phyloP scores from a whole-genome alignment of 2,888 invertebrate species.

The Vanessa cardui region DNA sequence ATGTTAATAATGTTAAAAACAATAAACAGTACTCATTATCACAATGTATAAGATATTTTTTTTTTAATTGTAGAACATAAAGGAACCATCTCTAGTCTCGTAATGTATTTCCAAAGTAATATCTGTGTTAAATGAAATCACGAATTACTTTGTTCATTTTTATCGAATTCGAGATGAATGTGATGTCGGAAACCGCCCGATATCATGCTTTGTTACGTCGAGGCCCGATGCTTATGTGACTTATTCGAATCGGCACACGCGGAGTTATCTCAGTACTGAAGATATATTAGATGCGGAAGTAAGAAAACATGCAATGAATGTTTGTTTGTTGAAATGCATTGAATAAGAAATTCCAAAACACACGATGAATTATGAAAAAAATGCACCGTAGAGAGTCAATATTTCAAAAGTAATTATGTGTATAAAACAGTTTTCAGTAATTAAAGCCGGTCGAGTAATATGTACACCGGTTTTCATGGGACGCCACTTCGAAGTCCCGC shows the following conservation, averaged over 20 bases:
- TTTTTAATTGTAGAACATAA: too few species aligned
- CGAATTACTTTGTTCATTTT: slow-evolving; percentile 14
- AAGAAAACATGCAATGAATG: not conserved
- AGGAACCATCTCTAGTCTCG: not conserved
- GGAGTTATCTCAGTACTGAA: not conserved
- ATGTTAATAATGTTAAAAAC: too few species aligned
- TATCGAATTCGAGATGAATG: slow-evolving; percentile 26
- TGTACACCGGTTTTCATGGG: too few species aligned
- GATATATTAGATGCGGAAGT: not conserved
- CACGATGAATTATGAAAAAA: too few species aligned
- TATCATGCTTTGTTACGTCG: slow-evolving; percentile 30
- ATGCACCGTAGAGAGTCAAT: too few species aligned
- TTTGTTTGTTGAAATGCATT: not conserved
- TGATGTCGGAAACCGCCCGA: slow-evolving; percentile 21
- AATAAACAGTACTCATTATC: too few species aligned
- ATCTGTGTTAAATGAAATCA: slow-evolving; percentile 7
- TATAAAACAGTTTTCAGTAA: too few species aligned
- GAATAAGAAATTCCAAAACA: not conserved
- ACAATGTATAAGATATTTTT: too few species aligned
- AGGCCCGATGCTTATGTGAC: slow-evolving; percentile 18
- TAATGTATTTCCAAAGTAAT: not conserved
- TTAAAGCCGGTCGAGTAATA: too few species aligned
- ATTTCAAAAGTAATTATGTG: too few species aligned
- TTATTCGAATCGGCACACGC: slow-evolving; percentile 13
- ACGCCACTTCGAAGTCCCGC: too few species aligned